Evolutionary conservation across 2,888 invertebrate genomes (phyloP).

Genomic region (Toxonevra muliebris): DNA sequence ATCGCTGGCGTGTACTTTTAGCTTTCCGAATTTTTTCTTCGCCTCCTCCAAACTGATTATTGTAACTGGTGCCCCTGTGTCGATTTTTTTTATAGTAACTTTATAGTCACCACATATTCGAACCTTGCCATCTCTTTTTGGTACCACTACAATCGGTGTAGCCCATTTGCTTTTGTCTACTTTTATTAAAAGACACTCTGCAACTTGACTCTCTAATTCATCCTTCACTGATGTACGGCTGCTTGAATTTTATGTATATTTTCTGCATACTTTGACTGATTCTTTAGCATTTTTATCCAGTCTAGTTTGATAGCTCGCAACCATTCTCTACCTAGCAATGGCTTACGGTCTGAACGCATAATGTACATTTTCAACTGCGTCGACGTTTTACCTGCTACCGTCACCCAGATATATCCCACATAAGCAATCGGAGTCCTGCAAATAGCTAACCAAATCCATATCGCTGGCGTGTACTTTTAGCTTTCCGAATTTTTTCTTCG

Average conservation of each 20-base stretch:
- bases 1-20: constrained; percentile 14
- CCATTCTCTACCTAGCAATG: constrained; percentile 38
- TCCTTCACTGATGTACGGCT: not conserved
- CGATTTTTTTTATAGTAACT: constrained; percentile 31
- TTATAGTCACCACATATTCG: constrained; percentile 45
- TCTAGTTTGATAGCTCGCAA: constrained; percentile 30
- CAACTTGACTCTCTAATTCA: constrained; percentile 6
- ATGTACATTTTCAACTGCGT: constrained; percentile 31
- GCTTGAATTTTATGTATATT: constrained; percentile 1
- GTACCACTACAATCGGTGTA: constrained; percentile 53
- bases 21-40: too few species aligned
- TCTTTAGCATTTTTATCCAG: constrained; percentile 17
- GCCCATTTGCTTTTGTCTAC: constrained; percentile 35
- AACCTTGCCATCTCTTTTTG: constrained; percentile 45
- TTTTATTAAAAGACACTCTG: too few species aligned
- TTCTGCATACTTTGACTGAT: not conserved
- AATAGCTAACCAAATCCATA: constrained; percentile 21
- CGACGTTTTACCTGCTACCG: constrained; percentile 9
- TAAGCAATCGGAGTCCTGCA: constrained; percentile 18
- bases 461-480: constrained; percentile 15
- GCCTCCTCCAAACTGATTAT: constrained; percentile 21
- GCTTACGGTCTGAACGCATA: constrained; percentile 30
- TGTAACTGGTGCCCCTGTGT: constrained; percentile 22
- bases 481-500: constrained; percentile 5
- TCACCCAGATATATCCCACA: constrained; percentile 12